Conservation (phyloP, 53 echinoderm and acorn worm species). For the Antedon mediterranea region DNA sequence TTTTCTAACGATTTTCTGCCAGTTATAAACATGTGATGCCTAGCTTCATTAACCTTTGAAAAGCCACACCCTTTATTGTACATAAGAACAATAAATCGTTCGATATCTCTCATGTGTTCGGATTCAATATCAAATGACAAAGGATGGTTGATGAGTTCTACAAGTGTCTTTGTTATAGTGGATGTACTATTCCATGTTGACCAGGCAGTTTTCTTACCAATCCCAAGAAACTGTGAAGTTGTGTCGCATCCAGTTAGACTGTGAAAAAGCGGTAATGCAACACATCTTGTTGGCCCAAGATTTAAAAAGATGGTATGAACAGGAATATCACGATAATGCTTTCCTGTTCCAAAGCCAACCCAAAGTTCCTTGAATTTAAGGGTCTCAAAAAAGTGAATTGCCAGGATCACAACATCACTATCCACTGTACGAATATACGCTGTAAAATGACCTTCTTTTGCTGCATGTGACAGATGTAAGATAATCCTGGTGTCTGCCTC, state of each 20-base stretch:
- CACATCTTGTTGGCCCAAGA: neutral
- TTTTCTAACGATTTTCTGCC: constrained; percentile 7
- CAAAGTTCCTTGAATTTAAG: constrained; percentile 17
- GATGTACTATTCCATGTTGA: neutral
- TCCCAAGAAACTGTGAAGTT: too few species aligned
- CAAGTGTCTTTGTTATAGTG: neutral
- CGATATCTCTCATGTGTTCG: neutral
- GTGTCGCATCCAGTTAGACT: too few species aligned
- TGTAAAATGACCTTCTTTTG: constrained; percentile 7
- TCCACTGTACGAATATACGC: constrained; percentile 20
- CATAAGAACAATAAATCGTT: constrained; percentile 7
- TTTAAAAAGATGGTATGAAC: constrained; percentile 3
- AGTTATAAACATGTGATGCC: neutral
- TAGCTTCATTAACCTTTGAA: constrained; percentile 3
- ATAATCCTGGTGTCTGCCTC: constrained; percentile 20
- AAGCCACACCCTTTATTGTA: constrained; percentile 8
- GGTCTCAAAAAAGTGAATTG: constrained; percentile 19
- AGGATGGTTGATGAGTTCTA: neutral
- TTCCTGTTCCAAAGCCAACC: constrained; percentile 13
- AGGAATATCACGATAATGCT: constrained; percentile 17
- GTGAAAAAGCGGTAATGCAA: constrained; percentile 1
- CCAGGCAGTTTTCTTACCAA: too few species aligned
- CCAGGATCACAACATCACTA: constrained; percentile 25
- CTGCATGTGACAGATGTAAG: constrained; percentile 20
- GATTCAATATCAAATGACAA: neutral